Percentiles rank a stretch among this genome's conserved stretches.
phyloP scores from a whole-genome alignment of 1,140 invertebrate species.

The Cecropterus lyciades region DNA sequence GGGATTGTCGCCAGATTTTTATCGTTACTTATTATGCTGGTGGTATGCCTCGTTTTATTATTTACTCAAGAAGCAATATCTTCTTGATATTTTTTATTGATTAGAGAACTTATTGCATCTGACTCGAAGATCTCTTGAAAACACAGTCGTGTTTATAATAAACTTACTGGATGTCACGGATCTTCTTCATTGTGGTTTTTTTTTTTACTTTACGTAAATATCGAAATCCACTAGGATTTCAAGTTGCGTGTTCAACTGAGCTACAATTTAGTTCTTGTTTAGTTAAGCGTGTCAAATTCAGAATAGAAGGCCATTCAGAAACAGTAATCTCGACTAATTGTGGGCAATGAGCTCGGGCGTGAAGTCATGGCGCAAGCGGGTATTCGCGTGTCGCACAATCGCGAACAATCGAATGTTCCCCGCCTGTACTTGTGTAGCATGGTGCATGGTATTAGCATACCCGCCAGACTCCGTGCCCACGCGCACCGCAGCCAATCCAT shows the following conservation, averaged over 20 bases:
- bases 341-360: constrained; percentile 32
- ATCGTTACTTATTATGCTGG: constrained; percentile 31
- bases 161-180: too few relatives aligned
- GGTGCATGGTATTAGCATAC: constrained; percentile 71
- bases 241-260: neutral
- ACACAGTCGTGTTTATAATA: too few relatives aligned
- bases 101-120: neutral
- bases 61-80: constrained; percentile 9
- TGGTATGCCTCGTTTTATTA: neutral
- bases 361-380: constrained; percentile 29
- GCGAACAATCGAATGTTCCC: constrained; percentile 62
- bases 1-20: constrained; percentile 17
- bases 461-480: constrained; percentile 67
- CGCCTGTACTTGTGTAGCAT: constrained; percentile 56
- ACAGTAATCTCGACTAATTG: constrained; percentile 35
- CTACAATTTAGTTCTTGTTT: constrained; percentile 31
- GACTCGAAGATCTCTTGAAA: too few relatives aligned
- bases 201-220: too few relatives aligned
- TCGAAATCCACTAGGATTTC: too few relatives aligned
- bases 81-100: constrained; percentile 4
- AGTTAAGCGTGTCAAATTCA: constrained; percentile 30
- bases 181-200: too few relatives aligned
- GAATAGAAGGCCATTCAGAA: constrained; percentile 29
- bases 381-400: constrained; percentile 53
- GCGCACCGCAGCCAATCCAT: constrained; percentile 65